Evolutionary conservation across 2,113 vertebrate genomes (phyloP), one percentile per base, ranked within the genome.

Genomic region (Paraplagusia blochii): DNA sequence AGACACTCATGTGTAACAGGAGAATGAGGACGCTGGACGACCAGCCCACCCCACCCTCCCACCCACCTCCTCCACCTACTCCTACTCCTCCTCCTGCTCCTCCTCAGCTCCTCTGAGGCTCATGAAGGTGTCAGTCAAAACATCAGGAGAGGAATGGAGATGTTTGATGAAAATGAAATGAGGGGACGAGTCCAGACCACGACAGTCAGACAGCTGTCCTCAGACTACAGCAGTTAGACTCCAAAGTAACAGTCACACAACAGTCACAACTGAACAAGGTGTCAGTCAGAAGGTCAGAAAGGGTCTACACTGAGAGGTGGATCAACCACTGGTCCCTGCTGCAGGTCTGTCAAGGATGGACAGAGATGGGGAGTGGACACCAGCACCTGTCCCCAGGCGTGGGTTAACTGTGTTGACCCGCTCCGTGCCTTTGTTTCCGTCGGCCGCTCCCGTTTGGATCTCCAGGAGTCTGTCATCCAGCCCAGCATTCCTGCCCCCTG

Each of bases 401-500:
- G 76, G 63, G 66, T 55, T 46, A 65, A 57, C 50, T 53, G 39
- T 58, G 53, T 68, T 44, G 29, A 69, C 46, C 53, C 51, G 46
- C 36, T 29, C 60, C 55, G 43, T 52, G 35, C 54, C 9, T 48
- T 7, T 71, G 48, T 64, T 55, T 66, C 8, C 51, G 56, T 53
- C 0, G 15, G 34, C 16, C 58, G 58, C 36, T 58, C 54, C 48
- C 63, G 1, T 49, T 65, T 52, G 53, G 68, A 70, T 42, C 75
- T 86, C 74, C 69, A 61, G 82, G 72, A n/a, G 81, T 89, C 88
- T 90, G 84, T 86, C 86, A 85, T 82, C 58, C 60, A 84, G 86
- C 74, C 79, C 71, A 68, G 78, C 87, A 91, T 92, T 92, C 87
- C 82, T 86, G 63, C 77, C 50, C 43, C 36, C 64, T 92, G 88